Evolutionary conservation across 2,888 invertebrate species (phyloP), one percentile per base, ranked within the genome.

Genomic region (Therioaphis trifolii): DNA sequence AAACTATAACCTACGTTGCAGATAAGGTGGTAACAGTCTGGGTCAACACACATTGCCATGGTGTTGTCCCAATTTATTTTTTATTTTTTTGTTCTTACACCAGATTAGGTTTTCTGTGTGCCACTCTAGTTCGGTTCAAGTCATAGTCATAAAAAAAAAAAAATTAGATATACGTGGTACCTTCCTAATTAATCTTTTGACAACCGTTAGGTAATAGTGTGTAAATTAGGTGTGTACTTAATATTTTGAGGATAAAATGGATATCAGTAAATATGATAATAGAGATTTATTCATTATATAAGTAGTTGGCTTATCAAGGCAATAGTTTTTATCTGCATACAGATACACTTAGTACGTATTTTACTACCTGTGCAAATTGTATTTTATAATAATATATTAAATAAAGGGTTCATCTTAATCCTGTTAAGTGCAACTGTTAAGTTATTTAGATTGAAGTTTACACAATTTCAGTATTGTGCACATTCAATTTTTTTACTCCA

Each of bases 211-310:
- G 58, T 79, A 79, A 79, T 29, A 24, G 24, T 43, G 24, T 43
- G 9, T 71, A 58, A 69, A 79, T 61, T 61, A 61, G 71, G 24
- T 29, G 27, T 79, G 69, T 58, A 43, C 78, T 69, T 61, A 29
- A 43, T n/a, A 58, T 61, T 46, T 71, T 72, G 18, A 35, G 61
- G 29, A 72, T 46, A 80, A 72, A 55, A 72, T 29, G 21, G 29
- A 15, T 72, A 80, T 72, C 80, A 80, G 80, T 61, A 61, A 29
- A 80, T 58, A 72, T 72, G 80, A 80, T 80, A 80, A 80, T 49
- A 12, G 61, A 79, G 80, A 71, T 80, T 72, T 69, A 71, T 79
- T 15, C 14, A 46, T 29, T 79, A 52, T 71, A 55, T 58, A 69
- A 79, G 58, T 46, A 46, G 58, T 66, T 15, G n/a, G 46, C 78